These are phyloP conservation scores for Peromyscus aztecus DNA, from an alignment of 2,797 vertebrate species.

Conservation along the genomic window DNA sequence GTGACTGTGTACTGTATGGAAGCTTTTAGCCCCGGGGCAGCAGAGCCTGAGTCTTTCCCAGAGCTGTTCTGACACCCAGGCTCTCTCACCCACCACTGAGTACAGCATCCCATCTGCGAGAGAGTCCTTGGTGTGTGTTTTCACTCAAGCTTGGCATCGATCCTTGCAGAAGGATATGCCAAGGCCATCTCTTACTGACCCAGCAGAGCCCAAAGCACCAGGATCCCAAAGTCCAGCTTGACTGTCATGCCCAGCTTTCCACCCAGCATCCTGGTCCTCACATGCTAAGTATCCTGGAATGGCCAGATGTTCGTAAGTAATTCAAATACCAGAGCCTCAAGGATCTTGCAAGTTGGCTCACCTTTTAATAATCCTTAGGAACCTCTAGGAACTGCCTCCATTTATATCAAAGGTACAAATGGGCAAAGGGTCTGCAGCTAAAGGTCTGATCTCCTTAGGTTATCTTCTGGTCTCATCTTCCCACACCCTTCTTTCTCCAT, in stretches of 20 bases:
- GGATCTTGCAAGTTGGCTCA: not conserved
- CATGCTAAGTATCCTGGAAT: not conserved
- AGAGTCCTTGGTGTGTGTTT: fast-evolving
- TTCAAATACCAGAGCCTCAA: no score
- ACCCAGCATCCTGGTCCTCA: fast-evolving
- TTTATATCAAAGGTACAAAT: not conserved
- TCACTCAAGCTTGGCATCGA: fast-evolving
- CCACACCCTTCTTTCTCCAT: not conserved
- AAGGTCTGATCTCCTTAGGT: not conserved
- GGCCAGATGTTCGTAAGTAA: not conserved
- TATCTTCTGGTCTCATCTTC: not conserved
- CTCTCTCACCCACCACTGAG: not conserved
- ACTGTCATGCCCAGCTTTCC: not conserved
- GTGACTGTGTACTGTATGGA: not conserved
- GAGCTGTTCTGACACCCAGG: no score
- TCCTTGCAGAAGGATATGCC: not conserved
- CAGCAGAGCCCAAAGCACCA: not conserved
- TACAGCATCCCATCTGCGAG: not conserved
- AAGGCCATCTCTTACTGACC: not conserved
- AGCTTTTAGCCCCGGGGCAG: fast-evolving
- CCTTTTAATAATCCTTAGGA: not conserved
- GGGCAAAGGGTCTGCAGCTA: not conserved
- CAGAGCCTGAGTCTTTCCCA: not conserved
- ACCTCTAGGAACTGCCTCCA: not conserved
- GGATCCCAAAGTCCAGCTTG: not conserved